These are phyloP conservation scores for Oreochromis niloticus DNA, from an alignment of 2,113 vertebrate species.

Conservation along the genomic window DNA sequence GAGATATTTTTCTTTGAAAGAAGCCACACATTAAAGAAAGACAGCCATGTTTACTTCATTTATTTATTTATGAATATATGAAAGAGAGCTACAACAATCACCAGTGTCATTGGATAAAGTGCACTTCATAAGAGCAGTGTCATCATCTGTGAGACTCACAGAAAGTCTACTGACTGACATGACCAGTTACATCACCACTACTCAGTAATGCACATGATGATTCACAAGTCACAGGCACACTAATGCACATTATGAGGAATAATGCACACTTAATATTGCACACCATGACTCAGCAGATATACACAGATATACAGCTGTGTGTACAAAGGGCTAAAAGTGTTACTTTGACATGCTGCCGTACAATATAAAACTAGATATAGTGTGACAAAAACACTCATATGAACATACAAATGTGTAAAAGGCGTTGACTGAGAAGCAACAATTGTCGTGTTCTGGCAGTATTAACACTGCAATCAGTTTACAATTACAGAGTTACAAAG, in stretches of 20 bases:
- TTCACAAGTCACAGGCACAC: neutral
- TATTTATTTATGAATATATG: constrained; percentile 46
- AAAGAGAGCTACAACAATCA: constrained; percentile 39
- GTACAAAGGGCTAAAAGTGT: neutral
- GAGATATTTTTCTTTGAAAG: neutral
- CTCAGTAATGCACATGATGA: constrained; percentile 1
- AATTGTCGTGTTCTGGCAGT: neutral
- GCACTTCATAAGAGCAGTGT: constrained; percentile 26
- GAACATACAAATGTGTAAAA: constrained; percentile 10
- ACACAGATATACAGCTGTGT: neutral
- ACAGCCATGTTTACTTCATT: neutral
- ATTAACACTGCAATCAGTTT: neutral
- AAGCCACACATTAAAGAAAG: neutral
- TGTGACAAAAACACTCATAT: neutral
- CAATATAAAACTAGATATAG: neutral
- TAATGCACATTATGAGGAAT: constrained; percentile 1
- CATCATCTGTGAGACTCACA: neutral
- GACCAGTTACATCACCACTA: neutral
- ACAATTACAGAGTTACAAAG: neutral
- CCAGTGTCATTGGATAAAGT: constrained; percentile 43
- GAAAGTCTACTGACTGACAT: neutral
- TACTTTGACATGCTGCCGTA: neutral
- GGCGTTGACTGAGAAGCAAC: neutral
- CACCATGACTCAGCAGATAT: neutral
- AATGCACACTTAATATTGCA: neutral